Evolutionary conservation across 2,888 invertebrate species (phyloP).

Genomic region (Aromia moschata): DNA sequence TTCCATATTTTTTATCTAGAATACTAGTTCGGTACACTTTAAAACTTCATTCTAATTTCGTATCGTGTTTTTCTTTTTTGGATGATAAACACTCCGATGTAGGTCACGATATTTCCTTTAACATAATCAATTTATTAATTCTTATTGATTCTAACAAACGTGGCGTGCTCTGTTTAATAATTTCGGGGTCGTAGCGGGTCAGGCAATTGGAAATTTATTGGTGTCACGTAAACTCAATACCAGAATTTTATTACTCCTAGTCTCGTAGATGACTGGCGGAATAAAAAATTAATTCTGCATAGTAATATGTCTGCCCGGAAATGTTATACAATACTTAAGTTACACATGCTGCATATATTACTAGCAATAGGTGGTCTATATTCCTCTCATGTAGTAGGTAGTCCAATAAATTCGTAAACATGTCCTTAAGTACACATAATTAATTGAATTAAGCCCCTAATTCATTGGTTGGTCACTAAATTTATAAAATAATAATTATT

Average conservation of each 20-base stretch:
- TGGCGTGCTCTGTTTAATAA: constrained; percentile 10
- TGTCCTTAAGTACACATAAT: too few species aligned
- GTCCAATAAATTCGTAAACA: too few species aligned
- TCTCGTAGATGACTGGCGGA: too few species aligned
- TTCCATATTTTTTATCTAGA: too few species aligned
- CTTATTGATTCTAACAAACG: neutral
- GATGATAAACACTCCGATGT: constrained; percentile 3
- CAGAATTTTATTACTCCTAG: neutral
- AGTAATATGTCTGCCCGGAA: neutral
- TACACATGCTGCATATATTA: neutral
- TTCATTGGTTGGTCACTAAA: too few species aligned
- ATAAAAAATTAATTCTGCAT: neutral
- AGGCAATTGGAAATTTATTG: neutral
- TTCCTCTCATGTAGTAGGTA: too few species aligned
- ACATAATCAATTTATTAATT: constrained; percentile 3
- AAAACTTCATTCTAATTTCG: neutral
- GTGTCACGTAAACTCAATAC: neutral
- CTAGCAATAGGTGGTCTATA: neutral
- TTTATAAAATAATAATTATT: too few species aligned
- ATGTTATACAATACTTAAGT: neutral
- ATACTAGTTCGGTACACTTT: too few species aligned
- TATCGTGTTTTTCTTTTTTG: neutral
- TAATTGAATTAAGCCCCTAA: too few species aligned
- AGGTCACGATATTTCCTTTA: neutral
- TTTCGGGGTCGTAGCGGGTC: constrained; percentile 11